Evolutionary conservation across 2,888 invertebrate species (phyloP).

Genomic region (Anthoptus insignis): DNA sequence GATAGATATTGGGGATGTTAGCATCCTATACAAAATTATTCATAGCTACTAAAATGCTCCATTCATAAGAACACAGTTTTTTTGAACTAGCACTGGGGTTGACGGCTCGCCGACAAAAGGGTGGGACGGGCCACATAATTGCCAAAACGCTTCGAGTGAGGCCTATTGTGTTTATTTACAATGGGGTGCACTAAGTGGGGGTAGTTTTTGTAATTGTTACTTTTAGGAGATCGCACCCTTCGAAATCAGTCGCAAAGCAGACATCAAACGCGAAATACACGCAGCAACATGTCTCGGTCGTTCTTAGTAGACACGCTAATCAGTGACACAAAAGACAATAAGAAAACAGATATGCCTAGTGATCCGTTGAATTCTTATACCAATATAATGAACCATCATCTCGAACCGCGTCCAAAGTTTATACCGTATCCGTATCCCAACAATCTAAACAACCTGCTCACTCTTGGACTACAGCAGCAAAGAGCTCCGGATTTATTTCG

Average conservation of each 20-base stretch:
- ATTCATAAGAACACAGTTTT: constrained; percentile 76
- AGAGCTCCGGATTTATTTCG: constrained; percentile 79
- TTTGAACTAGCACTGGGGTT: constrained; percentile 74
- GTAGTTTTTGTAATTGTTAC: constrained; percentile 86
- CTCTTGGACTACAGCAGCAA: constrained; percentile 88
- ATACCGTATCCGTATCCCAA: constrained; percentile 88
- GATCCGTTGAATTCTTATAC: constrained; percentile 75
- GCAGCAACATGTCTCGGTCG: constrained; percentile 90
- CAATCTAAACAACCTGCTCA: constrained; percentile 89
- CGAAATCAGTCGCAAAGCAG: constrained; percentile 68
- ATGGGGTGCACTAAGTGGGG: constrained; percentile 85
- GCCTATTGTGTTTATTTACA: constrained; percentile 83
- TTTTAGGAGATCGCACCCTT: constrained; percentile 68
- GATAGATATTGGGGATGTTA: constrained; percentile 83
- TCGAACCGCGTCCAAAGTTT: constrained; percentile 78
- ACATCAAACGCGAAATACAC: constrained; percentile 52
- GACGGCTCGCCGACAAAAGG: constrained; percentile 84
- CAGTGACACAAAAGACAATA: constrained; percentile 86
- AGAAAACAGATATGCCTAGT: constrained; percentile 70
- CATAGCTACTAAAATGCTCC: constrained; percentile 84
- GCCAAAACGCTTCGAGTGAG: constrained; percentile 86
- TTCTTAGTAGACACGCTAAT: constrained; percentile 94
- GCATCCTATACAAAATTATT: constrained; percentile 84
- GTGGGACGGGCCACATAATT: constrained; percentile 86
- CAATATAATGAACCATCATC: constrained; percentile 68